Conservation (phyloP, 2,113 vertebrate genomes). For the Gadus chalcogrammus region DNA sequence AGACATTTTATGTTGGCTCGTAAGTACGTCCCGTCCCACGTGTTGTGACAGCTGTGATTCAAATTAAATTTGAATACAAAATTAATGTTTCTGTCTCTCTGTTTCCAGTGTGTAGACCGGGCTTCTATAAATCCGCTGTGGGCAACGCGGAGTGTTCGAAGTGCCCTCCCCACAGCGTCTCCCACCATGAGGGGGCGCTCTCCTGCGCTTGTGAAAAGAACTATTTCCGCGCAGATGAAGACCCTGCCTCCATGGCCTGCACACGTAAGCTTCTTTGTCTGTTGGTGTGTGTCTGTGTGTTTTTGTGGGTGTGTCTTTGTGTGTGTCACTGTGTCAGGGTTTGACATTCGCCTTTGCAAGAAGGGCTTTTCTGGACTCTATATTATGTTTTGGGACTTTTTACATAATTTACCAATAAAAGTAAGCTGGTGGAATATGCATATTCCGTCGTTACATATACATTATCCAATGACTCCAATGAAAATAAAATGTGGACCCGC, state of each 20-base stretch:
- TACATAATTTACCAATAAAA: too few species aligned
- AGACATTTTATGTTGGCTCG: too few species aligned
- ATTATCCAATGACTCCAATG: too few species aligned
- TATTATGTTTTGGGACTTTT: too few species aligned
- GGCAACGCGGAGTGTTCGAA: conserved; percentile 90
- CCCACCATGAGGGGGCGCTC: conserved; percentile 85
- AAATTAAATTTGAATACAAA: background rate
- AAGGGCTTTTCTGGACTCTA: too few species aligned
- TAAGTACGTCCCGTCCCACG: background rate
- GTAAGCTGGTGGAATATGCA: too few species aligned
- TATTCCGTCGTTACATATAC: too few species aligned
- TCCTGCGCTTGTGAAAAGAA: conserved; percentile 96
- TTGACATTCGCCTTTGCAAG: too few species aligned
- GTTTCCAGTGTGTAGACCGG: conserved; percentile 83
- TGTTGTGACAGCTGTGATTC: background rate
- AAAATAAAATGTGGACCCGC: too few species aligned
- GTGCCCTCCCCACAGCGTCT: conserved; percentile 92
- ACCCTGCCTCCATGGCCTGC: conserved; percentile 95
- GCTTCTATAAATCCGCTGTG: conserved; percentile 91
- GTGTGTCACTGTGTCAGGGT: conserved; percentile 19
- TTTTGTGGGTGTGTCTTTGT: conserved; percentile 26
- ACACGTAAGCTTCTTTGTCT: conserved; percentile 79
- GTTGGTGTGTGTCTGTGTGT: background rate
- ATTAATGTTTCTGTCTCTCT: conserved; percentile 39
- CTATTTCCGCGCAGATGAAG: conserved; percentile 93